A percentile compares a stretch with the other conserved stretches of the same genome.
Conservation (phyloP, 2,888 invertebrate species). For the Thecophora atra region DNA sequence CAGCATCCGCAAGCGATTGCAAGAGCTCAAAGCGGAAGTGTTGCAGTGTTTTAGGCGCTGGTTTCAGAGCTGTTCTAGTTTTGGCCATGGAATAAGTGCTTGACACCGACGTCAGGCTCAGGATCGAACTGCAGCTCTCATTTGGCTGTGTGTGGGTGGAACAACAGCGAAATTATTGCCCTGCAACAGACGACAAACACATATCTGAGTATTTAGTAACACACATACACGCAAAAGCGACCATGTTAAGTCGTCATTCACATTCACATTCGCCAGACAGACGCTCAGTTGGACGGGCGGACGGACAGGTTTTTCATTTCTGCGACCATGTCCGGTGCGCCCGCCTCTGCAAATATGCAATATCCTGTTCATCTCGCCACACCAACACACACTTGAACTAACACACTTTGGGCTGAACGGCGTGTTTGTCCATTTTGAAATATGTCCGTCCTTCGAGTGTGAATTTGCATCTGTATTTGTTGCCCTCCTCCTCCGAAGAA, state of each 20-base stretch:
- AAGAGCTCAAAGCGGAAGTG: slow-evolving; percentile 25
- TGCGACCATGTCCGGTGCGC: slow-evolving; percentile 33
- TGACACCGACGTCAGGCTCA: slow-evolving; percentile 33
- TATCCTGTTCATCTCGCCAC: slow-evolving; percentile 24
- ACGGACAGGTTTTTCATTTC: slow-evolving; percentile 23
- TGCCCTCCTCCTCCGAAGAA: not conserved
- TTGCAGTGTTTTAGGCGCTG: slow-evolving; percentile 31
- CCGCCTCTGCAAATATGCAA: slow-evolving; percentile 34
- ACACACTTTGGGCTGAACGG: slow-evolving; percentile 30
- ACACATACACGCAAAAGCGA: not conserved
- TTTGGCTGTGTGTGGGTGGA: not conserved
- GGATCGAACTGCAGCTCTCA: slow-evolving; percentile 32
- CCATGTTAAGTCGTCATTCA: not conserved
- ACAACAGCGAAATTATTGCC: not conserved
- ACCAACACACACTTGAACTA: slow-evolving; percentile 33
- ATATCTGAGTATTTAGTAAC: not conserved
- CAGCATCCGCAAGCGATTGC: not conserved
- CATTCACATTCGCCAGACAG: slow-evolving; percentile 4
- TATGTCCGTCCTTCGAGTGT: slow-evolving; percentile 13
- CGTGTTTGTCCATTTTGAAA: slow-evolving; percentile 28
- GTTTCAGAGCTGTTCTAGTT: slow-evolving; percentile 1
- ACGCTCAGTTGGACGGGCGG: slow-evolving; percentile 10
- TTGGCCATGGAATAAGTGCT: slow-evolving; percentile 30
- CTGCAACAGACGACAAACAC: not conserved
- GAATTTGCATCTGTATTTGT: not conserved